Evolutionary conservation across 2,888 invertebrate species (phyloP).

Genomic region (Watsonalla binaria): DNA sequence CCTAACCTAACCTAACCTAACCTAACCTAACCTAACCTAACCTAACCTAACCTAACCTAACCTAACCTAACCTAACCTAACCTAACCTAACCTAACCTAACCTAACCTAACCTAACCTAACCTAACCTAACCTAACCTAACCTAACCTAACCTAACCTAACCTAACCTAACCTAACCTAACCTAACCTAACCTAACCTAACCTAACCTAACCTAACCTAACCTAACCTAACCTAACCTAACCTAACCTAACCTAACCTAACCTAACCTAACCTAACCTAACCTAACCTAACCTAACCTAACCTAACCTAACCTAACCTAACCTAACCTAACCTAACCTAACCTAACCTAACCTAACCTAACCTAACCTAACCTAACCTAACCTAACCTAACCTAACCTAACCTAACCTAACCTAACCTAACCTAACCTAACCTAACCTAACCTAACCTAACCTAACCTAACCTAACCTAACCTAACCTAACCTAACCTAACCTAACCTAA

Average conservation of each 20-base stretch:
- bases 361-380: background rate
- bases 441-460: constrained; percentile 1
- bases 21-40: too few species aligned
- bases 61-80: background rate
- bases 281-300: background rate
- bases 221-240: background rate
- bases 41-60: background rate
- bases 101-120: background rate
- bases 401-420: background rate
- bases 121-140: background rate
- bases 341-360: background rate
- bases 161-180: background rate
- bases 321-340: background rate
- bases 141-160: background rate
- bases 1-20: too few species aligned
- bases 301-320: background rate
- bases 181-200: background rate
- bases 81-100: background rate
- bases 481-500: constrained; percentile 1
- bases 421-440: background rate
- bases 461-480: constrained; percentile 1
- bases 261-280: background rate
- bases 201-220: background rate
- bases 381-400: background rate
- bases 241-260: background rate